phyloP scores from a whole-genome alignment of 64 coral and sea anemone genomes.

The Montipora capricornis region DNA sequence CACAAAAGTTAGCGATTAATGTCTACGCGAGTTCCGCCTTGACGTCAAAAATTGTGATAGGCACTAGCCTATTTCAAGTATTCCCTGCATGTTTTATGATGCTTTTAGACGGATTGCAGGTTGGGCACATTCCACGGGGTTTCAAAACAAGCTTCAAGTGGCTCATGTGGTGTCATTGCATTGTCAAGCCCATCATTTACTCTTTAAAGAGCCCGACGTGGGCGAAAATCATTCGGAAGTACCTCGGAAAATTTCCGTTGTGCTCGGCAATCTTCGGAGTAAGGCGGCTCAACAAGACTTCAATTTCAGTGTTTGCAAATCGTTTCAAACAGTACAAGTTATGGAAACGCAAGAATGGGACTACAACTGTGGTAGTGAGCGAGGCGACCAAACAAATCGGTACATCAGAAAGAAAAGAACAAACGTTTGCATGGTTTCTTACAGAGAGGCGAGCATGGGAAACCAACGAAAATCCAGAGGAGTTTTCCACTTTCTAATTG shows the following conservation, averaged over 20 bases:
- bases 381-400: no score
- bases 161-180: slow-evolving; percentile 93
- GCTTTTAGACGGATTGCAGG: slow-evolving; percentile 77
- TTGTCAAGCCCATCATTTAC: slow-evolving; percentile 86
- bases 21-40: slow-evolving; percentile 74
- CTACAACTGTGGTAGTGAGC: no score
- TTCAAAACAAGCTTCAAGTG: slow-evolving; percentile 65
- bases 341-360: no score
- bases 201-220: slow-evolving; percentile 4
- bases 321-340: neutral
- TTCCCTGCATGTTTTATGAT: slow-evolving; percentile 89
- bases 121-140: slow-evolving; percentile 40
- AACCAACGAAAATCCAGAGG: no score
- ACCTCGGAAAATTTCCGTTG: neutral
- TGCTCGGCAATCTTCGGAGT: neutral
- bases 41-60: slow-evolving; percentile 79
- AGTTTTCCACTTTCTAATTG: no score
- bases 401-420: no score
- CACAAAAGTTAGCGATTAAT: slow-evolving; percentile 64
- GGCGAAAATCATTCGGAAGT: slow-evolving; percentile 22
- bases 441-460: no score
- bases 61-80: slow-evolving; percentile 81
- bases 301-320: neutral
- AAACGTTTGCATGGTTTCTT: no score
- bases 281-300: neutral